phyloP scores from a whole-genome alignment of 2,888 invertebrate species.

The Sinopyrophorus schimmeli region DNA sequence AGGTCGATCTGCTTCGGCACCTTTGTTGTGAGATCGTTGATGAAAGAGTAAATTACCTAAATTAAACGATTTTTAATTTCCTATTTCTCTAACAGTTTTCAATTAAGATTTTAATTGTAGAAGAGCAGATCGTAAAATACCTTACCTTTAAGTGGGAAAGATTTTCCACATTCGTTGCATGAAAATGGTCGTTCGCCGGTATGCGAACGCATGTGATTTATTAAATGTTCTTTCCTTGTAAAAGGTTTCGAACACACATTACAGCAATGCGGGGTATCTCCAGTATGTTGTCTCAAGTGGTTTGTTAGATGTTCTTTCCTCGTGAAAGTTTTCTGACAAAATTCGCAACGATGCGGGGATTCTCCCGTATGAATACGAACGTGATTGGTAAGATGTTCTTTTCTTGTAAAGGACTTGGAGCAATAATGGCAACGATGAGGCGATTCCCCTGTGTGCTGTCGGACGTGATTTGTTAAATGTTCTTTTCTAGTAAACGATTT shows the following conservation, averaged over 20 bases:
- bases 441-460: conserved; percentile 86
- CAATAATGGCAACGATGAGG: conserved; percentile 85
- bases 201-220: conserved; percentile 79
- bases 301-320: conserved; percentile 73
- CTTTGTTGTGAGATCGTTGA: conserved; percentile 82
- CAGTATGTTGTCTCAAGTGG: conserved; percentile 72
- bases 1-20: conserved; percentile 53
- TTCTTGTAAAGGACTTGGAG: conserved; percentile 82
- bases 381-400: conserved; percentile 85
- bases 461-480: conserved; percentile 82
- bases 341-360: conserved; percentile 71
- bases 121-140: no score
- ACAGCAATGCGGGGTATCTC: conserved; percentile 72
- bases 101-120: no score
- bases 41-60: conserved; percentile 84
- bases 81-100: no score
- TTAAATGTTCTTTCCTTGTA: conserved; percentile 73
- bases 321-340: conserved; percentile 71
- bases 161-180: conserved; percentile 84
- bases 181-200: conserved; percentile 80
- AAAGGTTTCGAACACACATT: conserved; percentile 75
- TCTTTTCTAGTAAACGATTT: conserved; percentile 80
- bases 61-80: no score
- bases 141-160: conserved; percentile 77
- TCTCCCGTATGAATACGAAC: conserved; percentile 68